Evolutionary conservation across 2,113 vertebrate species (phyloP), one percentile per base, ranked within the genome.

Genomic region (Psittacus erithacus): DNA sequence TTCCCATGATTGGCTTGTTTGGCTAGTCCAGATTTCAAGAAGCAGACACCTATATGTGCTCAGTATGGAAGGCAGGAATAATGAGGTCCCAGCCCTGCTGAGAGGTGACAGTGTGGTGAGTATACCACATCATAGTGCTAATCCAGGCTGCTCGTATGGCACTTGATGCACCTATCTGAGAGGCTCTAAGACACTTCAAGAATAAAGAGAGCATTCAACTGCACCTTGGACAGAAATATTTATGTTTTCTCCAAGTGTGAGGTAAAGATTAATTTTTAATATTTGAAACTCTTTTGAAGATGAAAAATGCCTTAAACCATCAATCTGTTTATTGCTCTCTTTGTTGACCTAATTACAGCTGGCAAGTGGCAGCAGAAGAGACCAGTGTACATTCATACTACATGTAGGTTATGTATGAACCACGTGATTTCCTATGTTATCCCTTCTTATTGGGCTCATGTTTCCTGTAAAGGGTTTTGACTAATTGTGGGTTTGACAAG

Each of bases 381-480:
- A 92, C 59, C 22, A 3, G 0, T 64, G 91, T 71, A 79, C 92
- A 83, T 85, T 69, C 86, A 44, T 18, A 46, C 63, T 71, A 18
- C 0, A 3, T 10, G 64, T 82, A 83, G 84, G 82, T 90, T 79
- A 91, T 86, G 70, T 90, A 94, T 68, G 41, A 94, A 83, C 84
- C 98, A 98, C 6, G 35, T 97, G 96, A 97, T 97, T 98, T 98
- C 98, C 95, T 95, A 96, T 96, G 98, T 93, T 92, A 98, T 97
- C 97, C 98, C 92, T 80, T 96, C 97, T 97, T 93, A 97, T 95
- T 94, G 97, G 97, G 97, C 96, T 97, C 95, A 96, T 97, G 98
- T 98, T 99, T 99, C 99, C 99, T 99, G 98, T 98, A 97, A 98
- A 97, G 98, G 96, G 94, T 96, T 98, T 97, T 97, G 97, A 95